Conservation (phyloP, 2,888 invertebrate species). For the Drosophila cognata region DNA sequence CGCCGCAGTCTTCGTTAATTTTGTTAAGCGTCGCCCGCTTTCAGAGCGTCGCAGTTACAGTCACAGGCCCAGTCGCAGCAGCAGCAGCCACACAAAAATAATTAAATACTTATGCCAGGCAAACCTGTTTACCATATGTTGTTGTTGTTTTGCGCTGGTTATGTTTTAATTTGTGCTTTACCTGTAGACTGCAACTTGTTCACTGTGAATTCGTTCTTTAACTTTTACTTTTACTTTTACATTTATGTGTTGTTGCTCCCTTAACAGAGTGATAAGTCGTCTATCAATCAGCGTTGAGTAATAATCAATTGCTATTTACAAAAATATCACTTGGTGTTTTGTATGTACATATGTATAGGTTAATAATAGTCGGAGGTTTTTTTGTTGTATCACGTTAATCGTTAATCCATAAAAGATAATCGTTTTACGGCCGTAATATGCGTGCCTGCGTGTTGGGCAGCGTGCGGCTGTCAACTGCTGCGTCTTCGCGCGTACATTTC, state of each 20-base stretch:
- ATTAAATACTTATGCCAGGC: conserved; percentile 44
- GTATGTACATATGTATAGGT: background rate
- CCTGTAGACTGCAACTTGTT: conserved; percentile 18
- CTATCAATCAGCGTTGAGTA: background rate
- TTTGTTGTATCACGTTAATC: conserved; percentile 2
- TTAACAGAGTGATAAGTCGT: background rate
- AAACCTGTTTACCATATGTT: conserved; percentile 60
- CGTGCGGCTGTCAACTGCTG: conserved; percentile 23
- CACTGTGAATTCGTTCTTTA: background rate
- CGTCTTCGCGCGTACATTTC: conserved; percentile 3
- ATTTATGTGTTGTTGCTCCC: conserved; percentile 3
- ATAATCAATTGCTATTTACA: background rate
- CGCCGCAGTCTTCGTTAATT: conserved; percentile 2
- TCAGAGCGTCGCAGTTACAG: conserved; percentile 18
- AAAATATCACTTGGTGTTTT: conserved; percentile 6
- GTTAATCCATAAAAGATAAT: conserved; percentile 25
- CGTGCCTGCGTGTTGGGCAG: conserved; percentile 2
- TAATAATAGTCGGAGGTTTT: conserved; percentile 5
- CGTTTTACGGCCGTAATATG: conserved; percentile 11
- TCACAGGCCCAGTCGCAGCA: conserved; percentile 4
- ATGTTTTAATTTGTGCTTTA: conserved; percentile 2
- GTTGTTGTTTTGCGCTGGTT: conserved; percentile 21
- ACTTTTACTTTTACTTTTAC: conserved; percentile 24
- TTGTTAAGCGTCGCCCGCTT: conserved; percentile 29
- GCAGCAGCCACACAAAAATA: conserved; percentile 25